A percentile compares a stretch with the other conserved stretches of the same genome.
phyloP scores from a whole-genome alignment of 1,140 invertebrate species.

The Temnothorax nylanderi region DNA sequence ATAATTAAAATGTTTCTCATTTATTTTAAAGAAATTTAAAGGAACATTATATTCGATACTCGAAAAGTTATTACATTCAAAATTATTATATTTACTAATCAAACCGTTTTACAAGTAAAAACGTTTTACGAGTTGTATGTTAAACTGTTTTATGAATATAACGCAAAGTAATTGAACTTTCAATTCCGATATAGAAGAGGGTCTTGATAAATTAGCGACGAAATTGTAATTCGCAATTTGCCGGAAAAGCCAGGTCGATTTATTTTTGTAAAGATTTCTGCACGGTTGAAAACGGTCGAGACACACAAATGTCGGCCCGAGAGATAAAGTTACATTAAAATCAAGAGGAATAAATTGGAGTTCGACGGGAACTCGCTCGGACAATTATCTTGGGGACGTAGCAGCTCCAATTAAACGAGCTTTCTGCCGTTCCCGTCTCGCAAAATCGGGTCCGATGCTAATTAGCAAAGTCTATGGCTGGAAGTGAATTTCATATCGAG shows the following conservation, averaged over 20 bases:
- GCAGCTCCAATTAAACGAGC: constrained; percentile 66
- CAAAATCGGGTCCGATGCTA: constrained; percentile 65
- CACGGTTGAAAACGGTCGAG: neutral
- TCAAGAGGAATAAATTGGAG: constrained; percentile 56
- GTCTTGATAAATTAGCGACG: constrained; percentile 12
- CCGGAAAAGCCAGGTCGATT: constrained; percentile 17
- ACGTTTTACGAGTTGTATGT: neutral
- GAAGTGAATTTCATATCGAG: constrained; percentile 68
- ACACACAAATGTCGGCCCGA: constrained; percentile 19
- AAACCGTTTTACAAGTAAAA: neutral
- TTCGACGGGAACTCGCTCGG: constrained; percentile 64
- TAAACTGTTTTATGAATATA: neutral
- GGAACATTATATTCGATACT: neutral
- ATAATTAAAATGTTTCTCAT: neutral
- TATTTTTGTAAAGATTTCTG: constrained; percentile 49
- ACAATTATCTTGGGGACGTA: constrained; percentile 64
- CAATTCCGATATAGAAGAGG: neutral
- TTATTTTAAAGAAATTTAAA: neutral
- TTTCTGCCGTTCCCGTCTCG: constrained; percentile 29
- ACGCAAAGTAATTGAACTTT: neutral
- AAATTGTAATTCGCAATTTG: constrained; percentile 42
- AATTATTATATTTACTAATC: neutral
- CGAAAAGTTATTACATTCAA: neutral
- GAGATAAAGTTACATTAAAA: constrained; percentile 64
- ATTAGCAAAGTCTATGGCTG: constrained; percentile 70